A percentile compares a stretch with the other conserved stretches of the same genome.
These are phyloP conservation scores for Plagiodera versicolora DNA, from an alignment of 2,888 invertebrate genomes.

Conservation along the genomic window DNA sequence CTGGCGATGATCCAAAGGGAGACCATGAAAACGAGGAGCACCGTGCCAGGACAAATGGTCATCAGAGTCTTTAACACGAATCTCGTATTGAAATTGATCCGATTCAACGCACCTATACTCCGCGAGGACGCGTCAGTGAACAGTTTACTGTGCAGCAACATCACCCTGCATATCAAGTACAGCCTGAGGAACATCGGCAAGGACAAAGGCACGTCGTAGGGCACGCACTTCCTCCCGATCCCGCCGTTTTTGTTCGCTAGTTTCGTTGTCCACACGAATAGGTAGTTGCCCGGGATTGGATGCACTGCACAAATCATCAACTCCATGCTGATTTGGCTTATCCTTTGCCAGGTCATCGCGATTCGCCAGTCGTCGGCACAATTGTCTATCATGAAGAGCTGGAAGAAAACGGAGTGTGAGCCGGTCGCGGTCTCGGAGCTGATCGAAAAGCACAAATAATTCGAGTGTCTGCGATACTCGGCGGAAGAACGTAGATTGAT, in stretches of 20 bases:
- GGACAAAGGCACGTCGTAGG: slow-evolving; percentile 95
- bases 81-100: slow-evolving; percentile 98
- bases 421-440: too few relatives aligned
- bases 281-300: slow-evolving; percentile 95
- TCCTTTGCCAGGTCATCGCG: slow-evolving; percentile 98
- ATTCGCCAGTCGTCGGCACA: slow-evolving; percentile 99
- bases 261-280: slow-evolving; percentile 95
- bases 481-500: background rate
- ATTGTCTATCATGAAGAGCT: slow-evolving; percentile 99
- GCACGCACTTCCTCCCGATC: slow-evolving; percentile 70
- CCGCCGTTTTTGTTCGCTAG: slow-evolving; percentile 79
- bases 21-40: slow-evolving; percentile 98
- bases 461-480: background rate
- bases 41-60: slow-evolving; percentile 99
- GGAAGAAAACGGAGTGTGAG: slow-evolving; percentile 50
- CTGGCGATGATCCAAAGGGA: slow-evolving; percentile 99
- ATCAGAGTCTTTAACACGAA: slow-evolving; percentile 90
- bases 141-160: slow-evolving; percentile 98
- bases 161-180: slow-evolving; percentile 98
- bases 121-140: slow-evolving; percentile 99
- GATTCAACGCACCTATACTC: slow-evolving; percentile 95
- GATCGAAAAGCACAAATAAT: too few relatives aligned
- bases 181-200: slow-evolving; percentile 99
- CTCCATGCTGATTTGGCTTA: slow-evolving; percentile 89
- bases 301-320: slow-evolving; percentile 96